Base-by-base conservation (phyloP, 37 sponge, comb jelly and placozoan species). In the Spongilla lacustris region DNA sequence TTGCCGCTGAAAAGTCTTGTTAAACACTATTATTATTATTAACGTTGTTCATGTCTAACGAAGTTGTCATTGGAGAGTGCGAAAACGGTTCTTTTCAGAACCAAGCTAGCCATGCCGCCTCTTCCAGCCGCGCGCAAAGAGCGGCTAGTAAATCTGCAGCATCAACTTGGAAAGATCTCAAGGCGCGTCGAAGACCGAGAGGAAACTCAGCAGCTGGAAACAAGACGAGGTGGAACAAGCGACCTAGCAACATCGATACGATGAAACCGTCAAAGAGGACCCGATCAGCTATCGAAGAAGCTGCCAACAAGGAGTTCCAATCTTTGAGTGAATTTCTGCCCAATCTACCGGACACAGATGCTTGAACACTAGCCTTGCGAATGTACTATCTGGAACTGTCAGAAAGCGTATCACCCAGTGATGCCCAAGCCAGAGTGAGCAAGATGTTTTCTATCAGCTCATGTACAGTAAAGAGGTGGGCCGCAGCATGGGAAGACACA, bases 11-110 rank as follows among this genome's bases (percentile, higher is more conserved):
- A 58, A 58, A 58, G 58, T 58, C 58, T 58, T 58, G 11, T 17
- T 58, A 58, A 58, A 58, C 11, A 58, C 11, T 58, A 58, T 58
- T 58, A 1, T 58, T 58, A 58, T 58, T 58, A 58, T 58, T 58
- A 58, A 58, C 12, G 19, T 58, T 58, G 19, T 58, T 58, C 11
- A 58, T 58, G 58, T 58, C 58, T 58, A 58, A 58, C 58, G 11
- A 58, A 58, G 58, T 58, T 58, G 58, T 58, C 58, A 58, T 58
- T 58, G 58, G 58, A 58, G 58, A 58, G 58, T 58, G 58, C 58
- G 19, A 58, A 58, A 58, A 58, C 58, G 19, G 12, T 58, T 58
- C 58, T 58, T 58, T 58, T 58, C 58, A 58, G 58, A 58, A 58
- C 58, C 19, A 58, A 58, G 58, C 58, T 58, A 58, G 58, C 58